Evolutionary conservation across 1,140 invertebrate species (phyloP).

Genomic region (Caerostris extrusa): DNA sequence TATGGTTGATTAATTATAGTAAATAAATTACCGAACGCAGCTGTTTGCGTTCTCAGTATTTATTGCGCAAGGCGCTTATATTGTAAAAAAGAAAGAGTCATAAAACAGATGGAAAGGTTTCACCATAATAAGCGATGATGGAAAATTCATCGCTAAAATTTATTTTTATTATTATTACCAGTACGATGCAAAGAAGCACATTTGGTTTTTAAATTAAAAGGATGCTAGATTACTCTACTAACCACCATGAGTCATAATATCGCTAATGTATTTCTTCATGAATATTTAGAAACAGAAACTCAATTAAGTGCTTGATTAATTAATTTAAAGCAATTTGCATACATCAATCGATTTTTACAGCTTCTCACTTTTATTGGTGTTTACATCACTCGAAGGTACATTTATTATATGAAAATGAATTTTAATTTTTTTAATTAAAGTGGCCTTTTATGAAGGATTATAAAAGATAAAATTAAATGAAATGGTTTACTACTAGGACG

Average conservation of each 20-base stretch:
- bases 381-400: too few relatives aligned
- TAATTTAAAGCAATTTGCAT: too few relatives aligned
- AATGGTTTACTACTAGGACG: too few relatives aligned
- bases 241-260: background rate
- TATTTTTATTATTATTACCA: background rate
- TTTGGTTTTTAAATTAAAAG: background rate
- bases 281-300: too few relatives aligned
- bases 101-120: conserved; percentile 9
- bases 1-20: too few relatives aligned
- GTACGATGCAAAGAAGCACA: background rate
- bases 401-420: too few relatives aligned
- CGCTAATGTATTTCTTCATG: background rate
- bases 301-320: too few relatives aligned
- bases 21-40: background rate
- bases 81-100: background rate
- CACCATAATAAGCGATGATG: background rate
- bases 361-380: too few relatives aligned
- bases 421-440: too few relatives aligned
- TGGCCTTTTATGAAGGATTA: too few relatives aligned
- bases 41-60: background rate
- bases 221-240: background rate
- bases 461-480: too few relatives aligned
- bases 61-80: background rate
- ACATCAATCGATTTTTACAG: too few relatives aligned
- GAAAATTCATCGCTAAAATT: background rate